Conservation (phyloP, 2,113 vertebrate species). For the Tupaia tana region DNA sequence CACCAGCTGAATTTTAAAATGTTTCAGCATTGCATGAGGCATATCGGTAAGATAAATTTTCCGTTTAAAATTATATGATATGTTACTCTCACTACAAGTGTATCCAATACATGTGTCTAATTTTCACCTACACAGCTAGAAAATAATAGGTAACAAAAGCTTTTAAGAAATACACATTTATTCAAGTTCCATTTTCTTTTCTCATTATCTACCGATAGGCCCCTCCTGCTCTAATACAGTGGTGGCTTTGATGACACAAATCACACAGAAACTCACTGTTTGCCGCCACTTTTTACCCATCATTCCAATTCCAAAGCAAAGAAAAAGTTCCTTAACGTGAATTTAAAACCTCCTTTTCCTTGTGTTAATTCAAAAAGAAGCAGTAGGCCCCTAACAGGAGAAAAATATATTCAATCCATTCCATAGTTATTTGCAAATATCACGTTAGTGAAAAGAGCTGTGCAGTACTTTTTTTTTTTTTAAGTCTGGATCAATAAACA, state of each 20-base stretch:
- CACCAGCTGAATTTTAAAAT: background rate
- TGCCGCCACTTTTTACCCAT: background rate
- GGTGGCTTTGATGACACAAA: conserved; percentile 15
- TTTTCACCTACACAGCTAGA: background rate
- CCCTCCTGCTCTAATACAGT: background rate
- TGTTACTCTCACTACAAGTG: background rate
- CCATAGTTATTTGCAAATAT: background rate
- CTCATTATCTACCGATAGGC: conserved; percentile 22
- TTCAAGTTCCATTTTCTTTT: conserved; percentile 29
- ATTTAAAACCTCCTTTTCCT: background rate
- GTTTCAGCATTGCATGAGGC: background rate
- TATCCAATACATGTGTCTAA: background rate
- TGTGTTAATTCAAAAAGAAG: background rate
- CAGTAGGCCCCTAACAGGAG: background rate
- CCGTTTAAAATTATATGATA: background rate
- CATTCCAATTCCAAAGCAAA: conserved; percentile 48
- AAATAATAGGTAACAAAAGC: conserved; percentile 50
- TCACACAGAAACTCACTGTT: conserved; percentile 43
- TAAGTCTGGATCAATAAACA: conserved; percentile 36
- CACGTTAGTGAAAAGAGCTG: background rate
- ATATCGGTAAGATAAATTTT: background rate
- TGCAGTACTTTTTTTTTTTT: background rate
- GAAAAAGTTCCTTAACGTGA: background rate
- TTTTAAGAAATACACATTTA: conserved; percentile 49
- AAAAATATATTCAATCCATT: background rate